Evolutionary conservation across 2,113 vertebrate species (phyloP), one percentile per base, ranked within the genome.

Genomic region (Poeciliopsis occidentalis): DNA sequence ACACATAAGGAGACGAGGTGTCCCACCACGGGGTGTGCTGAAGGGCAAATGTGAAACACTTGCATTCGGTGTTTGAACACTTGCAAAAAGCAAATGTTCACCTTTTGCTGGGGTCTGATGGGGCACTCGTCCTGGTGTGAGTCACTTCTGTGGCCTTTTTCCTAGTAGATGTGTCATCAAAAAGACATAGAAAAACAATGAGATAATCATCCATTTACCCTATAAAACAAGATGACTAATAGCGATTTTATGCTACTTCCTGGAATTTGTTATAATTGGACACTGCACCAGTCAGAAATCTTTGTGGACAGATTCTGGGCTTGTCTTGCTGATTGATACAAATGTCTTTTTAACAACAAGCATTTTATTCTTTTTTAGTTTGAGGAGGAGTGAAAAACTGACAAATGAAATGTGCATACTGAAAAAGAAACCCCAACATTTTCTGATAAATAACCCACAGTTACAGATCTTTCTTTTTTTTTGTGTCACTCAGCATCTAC

Each of bases 41-140:
- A 44, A 8, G 57, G 87, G 66, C 89, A 89, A 80, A 88, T 91
- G 86, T 85, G 69, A 75, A 84, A 63, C 76, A 75, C 74, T 87
- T 82, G 78, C 60, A 81, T 34, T 69, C 17, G 37, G 51, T 75
- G 77, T 79, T 82, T 68, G 82, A 67, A 83, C 83, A 84, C 80
- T 86, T 37, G 34, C 34, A 81, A 84, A 37, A 78, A 83, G 86
- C 88, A 90, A 87, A 88, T 82, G 77, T 66, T 73, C 79, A 85
- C 87, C 90, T 90, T 92, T 87, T 91, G 90, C 73, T 76, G 0
- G 2, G 69, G 66, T 73, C 61, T 69, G 69, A 64, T 60, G 41
- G 74, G 41, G 71, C 44, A 2, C 80, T 84, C 81, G 82, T 67
- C 69, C 71, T 61, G 51, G 41, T 67, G 31, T 67, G 44, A 47